A percentile compares a stretch with the other conserved stretches of the same genome.
phyloP scores from a whole-genome alignment of 2,888 invertebrate species.

The Hyalella azteca region DNA sequence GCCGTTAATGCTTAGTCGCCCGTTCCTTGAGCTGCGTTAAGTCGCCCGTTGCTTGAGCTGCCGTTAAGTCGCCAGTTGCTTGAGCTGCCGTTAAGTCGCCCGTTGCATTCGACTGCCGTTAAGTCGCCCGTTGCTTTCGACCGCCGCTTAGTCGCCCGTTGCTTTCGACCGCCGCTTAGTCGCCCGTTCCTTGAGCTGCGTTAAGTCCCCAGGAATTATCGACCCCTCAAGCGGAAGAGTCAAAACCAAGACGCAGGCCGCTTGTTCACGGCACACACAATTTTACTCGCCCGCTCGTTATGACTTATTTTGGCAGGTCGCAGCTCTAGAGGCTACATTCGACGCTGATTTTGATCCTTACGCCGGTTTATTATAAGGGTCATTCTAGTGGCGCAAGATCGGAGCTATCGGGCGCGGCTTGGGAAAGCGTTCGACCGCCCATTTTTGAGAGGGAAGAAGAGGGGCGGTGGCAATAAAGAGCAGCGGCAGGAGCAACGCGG shows the following conservation, averaged over 20 bases:
- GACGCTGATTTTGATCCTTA: background rate
- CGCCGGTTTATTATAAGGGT: background rate
- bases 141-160: background rate
- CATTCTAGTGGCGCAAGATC: background rate
- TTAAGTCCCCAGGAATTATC: conserved; percentile 26
- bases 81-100: background rate
- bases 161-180: background rate
- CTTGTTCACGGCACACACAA: conserved; percentile 18
- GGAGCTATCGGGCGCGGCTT: background rate
- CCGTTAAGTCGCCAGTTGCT: background rate
- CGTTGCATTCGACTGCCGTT: background rate
- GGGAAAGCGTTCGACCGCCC: conserved; percentile 21
- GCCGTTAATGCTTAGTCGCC: background rate
- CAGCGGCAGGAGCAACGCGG: background rate
- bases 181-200: background rate
- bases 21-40: background rate
- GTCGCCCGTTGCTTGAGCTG: background rate
- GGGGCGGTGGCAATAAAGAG: background rate
- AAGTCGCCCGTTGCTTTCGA: background rate
- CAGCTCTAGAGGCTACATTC: background rate
- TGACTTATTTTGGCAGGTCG: conserved; percentile 29
- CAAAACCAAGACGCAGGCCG: conserved; percentile 9
- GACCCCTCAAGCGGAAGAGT: conserved; percentile 10
- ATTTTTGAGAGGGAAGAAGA: background rate
- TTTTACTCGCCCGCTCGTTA: conserved; percentile 3